phyloP scores from a whole-genome alignment of 2,113 vertebrate species.

The Proterorhinus semilunaris region DNA sequence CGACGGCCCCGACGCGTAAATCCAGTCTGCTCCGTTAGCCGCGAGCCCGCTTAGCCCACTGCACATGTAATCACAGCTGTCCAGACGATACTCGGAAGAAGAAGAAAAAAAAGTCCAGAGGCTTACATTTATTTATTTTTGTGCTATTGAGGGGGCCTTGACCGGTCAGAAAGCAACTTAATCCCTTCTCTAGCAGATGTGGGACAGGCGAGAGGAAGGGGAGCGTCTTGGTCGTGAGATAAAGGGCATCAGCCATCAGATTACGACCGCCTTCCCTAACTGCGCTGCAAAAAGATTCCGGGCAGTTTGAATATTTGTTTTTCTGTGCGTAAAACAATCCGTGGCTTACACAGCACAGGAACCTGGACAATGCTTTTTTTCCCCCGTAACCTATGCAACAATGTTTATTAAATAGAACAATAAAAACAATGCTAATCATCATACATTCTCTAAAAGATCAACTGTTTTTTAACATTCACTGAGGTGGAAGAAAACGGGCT shows the following conservation, averaged over 20 bases:
- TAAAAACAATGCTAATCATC: no score
- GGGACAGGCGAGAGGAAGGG: slow-evolving; percentile 45
- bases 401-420: no score
- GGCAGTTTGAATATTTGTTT: no score
- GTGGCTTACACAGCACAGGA: no score
- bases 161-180: slow-evolving; percentile 60
- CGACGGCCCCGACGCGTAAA: slow-evolving; percentile 13
- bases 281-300: no score
- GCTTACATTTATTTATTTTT: slow-evolving; percentile 38
- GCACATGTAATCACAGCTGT: slow-evolving; percentile 54
- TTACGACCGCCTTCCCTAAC: not conserved
- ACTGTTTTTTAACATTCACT: no score
- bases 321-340: no score
- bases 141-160: slow-evolving; percentile 31
- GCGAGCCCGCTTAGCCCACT: slow-evolving; percentile 43
- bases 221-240: slow-evolving; percentile 18
- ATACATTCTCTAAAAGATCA: no score
- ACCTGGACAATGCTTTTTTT: no score
- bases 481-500: no score
- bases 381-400: no score
- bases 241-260: not conserved
- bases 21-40: slow-evolving; percentile 18
- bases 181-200: slow-evolving; percentile 72
- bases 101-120: slow-evolving; percentile 34
- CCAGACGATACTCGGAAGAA: slow-evolving; percentile 21